Evolutionary conservation across 2,797 vertebrate species (phyloP).

Genomic region (Mustela erminea): DNA sequence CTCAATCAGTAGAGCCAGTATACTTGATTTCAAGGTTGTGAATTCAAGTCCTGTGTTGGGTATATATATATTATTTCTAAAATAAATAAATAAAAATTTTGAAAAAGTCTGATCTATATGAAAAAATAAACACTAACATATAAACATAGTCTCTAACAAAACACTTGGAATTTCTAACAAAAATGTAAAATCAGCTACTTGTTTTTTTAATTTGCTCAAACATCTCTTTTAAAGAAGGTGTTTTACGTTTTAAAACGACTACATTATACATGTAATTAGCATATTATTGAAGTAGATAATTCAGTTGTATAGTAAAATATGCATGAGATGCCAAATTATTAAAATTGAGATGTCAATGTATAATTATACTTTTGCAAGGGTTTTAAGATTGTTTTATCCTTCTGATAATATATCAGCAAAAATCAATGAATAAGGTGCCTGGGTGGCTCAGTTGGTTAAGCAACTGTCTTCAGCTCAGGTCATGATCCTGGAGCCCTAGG

Average conservation of each 20-base stretch:
- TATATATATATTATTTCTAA: neutral
- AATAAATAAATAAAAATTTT: neutral
- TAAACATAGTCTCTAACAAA: neutral
- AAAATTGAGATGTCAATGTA: constrained; percentile 3
- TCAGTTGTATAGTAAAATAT: constrained; percentile 8
- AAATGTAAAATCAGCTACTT: neutral
- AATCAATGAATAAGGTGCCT: neutral
- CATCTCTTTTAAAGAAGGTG: neutral
- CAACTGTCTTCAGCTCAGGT: too few relatives aligned
- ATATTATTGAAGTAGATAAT: neutral
- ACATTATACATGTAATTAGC: neutral
- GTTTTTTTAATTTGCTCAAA: constrained; percentile 34
- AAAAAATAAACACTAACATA: neutral
- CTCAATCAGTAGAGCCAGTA: neutral
- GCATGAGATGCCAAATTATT: neutral
- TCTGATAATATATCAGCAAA: neutral
- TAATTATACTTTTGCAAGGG: constrained; percentile 31
- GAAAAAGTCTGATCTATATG: neutral
- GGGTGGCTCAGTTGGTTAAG: too few relatives aligned
- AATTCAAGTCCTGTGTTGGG: neutral
- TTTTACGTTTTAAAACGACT: constrained; percentile 24
- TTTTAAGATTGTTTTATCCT: constrained; percentile 27
- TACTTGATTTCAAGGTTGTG: neutral
- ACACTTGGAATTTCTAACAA: neutral
- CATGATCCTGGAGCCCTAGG: too few relatives aligned